Base-by-base conservation (phyloP, 2,113 vertebrate genomes). In the Percopsis transmontana region DNA sequence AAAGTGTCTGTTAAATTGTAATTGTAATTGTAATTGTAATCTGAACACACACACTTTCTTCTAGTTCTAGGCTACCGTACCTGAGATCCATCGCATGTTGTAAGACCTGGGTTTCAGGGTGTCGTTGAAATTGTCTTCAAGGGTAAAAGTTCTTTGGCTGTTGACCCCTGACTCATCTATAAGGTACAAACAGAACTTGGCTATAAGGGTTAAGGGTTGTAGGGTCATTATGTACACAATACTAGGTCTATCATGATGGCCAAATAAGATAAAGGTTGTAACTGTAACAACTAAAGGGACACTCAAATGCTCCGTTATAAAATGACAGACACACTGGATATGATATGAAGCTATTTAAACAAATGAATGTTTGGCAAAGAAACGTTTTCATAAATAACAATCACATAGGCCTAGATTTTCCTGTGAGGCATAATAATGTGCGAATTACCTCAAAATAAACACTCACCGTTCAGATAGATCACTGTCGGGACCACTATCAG, bases 51-150 rank as follows among this genome's bases (percentile, higher is more conserved):
- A 33, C 27, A 33, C 27, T 33, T 33, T 33, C n/a, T n/a, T n/a
- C n/a, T n/a, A n/a, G n/a, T n/a, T n/a, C n/a, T n/a, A n/a, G n/a
- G n/a, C 18, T 12, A 9, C 23, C 77, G 55, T 73, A 96, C 97
- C 95, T 92, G 97, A 98, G 84, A 98, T 94, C 97, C 97, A 99
- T 16, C 83, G 91, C 61, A 96, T 88, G 89, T 87, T 92, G 89
- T 90, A 94, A 50, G 92, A 93, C 85, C 90, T 93, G 74, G 95
- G 93, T 10, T 90, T 92, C 69, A 95, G 91, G 0, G 91, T 91
- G 45, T 80, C 91, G 77, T 93, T 95, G 85, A 98, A 95, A 86
- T 92, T 92, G 61, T 98, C 96, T 2, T 93, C 87, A 75, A 99
- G 1, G 2, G 93, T 94, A 79, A 95, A 95, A 0, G 87, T 53